phyloP scores from a whole-genome alignment of 2,113 vertebrate species.

The Arothron firmamentum region DNA sequence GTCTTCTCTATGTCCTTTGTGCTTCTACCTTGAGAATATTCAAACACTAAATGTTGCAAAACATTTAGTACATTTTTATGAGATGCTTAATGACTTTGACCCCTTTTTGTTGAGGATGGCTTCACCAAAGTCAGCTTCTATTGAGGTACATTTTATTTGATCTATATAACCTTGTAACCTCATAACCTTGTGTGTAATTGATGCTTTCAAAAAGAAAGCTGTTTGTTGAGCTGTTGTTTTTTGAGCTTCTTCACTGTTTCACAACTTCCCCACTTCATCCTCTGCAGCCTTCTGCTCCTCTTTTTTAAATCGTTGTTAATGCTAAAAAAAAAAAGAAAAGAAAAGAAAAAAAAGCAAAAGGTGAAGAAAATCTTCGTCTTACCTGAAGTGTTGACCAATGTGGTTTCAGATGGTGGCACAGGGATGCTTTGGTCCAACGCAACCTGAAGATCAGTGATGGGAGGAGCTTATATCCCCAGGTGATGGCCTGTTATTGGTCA shows the following conservation, averaged over 20 bases:
- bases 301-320: slow-evolving; percentile 27
- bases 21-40: too few species aligned
- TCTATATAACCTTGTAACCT: too few species aligned
- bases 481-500: slow-evolving; percentile 66
- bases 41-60: too few species aligned
- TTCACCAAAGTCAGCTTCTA: too few species aligned
- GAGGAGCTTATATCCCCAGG: slow-evolving; percentile 63
- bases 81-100: too few species aligned
- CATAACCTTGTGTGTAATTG: too few species aligned
- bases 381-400: slow-evolving; percentile 62
- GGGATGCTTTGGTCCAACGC: slow-evolving; percentile 45
- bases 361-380: slow-evolving; percentile 3
- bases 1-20: too few species aligned
- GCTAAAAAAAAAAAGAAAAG: slow-evolving; percentile 4
- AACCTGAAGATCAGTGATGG: slow-evolving; percentile 67
- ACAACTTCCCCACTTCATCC: background rate
- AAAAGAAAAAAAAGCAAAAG: slow-evolving; percentile 2
- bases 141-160: too few species aligned
- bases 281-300: slow-evolving; percentile 3
- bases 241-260: background rate
- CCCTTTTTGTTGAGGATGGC: too few species aligned
- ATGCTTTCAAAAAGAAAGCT: background rate
- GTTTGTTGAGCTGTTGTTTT: background rate
- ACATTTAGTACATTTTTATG: too few species aligned
- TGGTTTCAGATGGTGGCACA: slow-evolving; percentile 48